phyloP scores from a whole-genome alignment of 64 coral and sea anemone species.

The Porites australiensis region DNA sequence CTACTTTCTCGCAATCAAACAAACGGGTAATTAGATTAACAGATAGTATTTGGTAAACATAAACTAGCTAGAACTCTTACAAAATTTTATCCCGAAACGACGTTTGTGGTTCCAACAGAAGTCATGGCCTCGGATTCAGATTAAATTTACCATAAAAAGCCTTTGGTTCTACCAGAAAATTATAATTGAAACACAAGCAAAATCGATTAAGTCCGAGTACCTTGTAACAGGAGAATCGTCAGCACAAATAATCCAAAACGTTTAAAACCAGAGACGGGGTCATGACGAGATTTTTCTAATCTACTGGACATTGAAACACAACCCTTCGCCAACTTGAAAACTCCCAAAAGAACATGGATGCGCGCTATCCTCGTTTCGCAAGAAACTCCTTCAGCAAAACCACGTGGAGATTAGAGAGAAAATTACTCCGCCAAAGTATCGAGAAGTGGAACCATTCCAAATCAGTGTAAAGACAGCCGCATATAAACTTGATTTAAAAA shows the following conservation, averaged over 20 bases:
- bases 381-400: not conserved
- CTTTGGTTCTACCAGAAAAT: conserved; percentile 43
- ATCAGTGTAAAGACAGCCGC: not conserved
- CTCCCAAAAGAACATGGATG: conserved; percentile 26
- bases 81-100: not conserved
- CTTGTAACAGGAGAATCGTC: conserved; percentile 33
- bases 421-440: not conserved
- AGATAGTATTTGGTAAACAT: no score
- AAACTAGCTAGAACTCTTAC: not conserved
- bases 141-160: not conserved
- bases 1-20: not conserved
- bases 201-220: conserved; percentile 15
- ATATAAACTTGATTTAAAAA: not conserved
- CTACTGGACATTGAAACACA: conserved; percentile 47
- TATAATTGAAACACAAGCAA: conserved; percentile 52
- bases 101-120: not conserved
- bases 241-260: conserved; percentile 8
- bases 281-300: conserved; percentile 11
- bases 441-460: not conserved
- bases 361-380: not conserved
- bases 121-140: not conserved
- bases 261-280: not conserved
- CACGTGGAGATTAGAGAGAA: not conserved
- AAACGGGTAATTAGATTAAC: conserved; percentile 41
- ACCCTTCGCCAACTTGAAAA: conserved; percentile 3